Evolutionary conservation across 2,888 invertebrate genomes (phyloP), one percentile per base, ranked within the genome.

Genomic region (Cenopis cana): DNA sequence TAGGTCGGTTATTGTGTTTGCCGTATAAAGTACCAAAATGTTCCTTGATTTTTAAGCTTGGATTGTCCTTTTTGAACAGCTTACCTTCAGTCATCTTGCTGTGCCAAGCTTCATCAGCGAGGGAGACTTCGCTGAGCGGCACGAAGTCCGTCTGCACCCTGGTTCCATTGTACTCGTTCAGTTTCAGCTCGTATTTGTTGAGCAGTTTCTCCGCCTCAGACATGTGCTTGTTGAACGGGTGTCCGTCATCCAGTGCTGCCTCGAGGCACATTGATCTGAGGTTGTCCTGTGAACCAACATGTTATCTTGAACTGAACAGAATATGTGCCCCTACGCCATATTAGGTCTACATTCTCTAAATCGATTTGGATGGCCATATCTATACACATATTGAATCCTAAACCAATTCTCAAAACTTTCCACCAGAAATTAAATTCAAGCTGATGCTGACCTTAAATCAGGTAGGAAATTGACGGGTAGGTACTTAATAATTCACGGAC

Each of bases 171-270:
- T 87, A 90, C 76, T 95, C 95, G 55, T 89, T 92, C 55, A 95
- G 81, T 76, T 94, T 95, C 65, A 90, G 84, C 77, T 95, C 95
- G 77, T 94, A 95, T 76, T 94, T 95, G 74, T 89, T 94, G 46
- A 95, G 84, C 2, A 95, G 83, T 73, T 94, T 91, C 82, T 95
- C 95, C 0, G 94, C 94, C 11, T 94, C 89, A 0, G 86, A 81
- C 59, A 93, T 87, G 73, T 93, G 91, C 65, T 88, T 89, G 74
- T 88, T 88, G 60, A 93, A 85, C 0, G 91, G 89, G 69, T 90
- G 90, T 33, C 79, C 82, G 54, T 87, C 83, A 1, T 77, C 76
- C 17, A 88, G 78, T 2, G 82, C 81, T n/a, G 85, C 83, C 46
- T 88, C 86, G 20, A 85, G 74, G 75, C 92, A 93, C 79, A 90